phyloP scores from a whole-genome alignment of 2,113 vertebrate genomes.

The Platycercus adscitus region DNA sequence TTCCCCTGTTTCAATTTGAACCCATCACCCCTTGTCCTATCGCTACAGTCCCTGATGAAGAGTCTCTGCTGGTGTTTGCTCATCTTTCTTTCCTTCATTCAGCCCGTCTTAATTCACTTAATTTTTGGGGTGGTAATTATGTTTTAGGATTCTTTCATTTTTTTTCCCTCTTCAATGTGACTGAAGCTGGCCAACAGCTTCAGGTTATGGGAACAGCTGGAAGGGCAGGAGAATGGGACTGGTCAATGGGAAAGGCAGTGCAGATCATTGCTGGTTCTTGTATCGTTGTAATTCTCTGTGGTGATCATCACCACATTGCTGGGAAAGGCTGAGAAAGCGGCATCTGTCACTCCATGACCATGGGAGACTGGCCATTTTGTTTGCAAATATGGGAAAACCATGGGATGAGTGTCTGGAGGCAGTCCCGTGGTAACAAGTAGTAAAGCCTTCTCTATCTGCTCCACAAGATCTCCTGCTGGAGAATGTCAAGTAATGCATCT shows the following conservation, averaged over 20 bases:
- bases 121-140: neutral
- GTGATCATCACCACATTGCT: neutral
- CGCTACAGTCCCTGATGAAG: neutral
- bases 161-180: neutral
- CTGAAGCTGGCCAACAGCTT: neutral
- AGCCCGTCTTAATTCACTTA: neutral
- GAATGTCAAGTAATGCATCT: neutral
- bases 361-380: neutral
- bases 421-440: neutral
- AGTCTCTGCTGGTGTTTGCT: neutral
- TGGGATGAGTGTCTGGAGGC: neutral
- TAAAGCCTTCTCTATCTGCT: neutral
- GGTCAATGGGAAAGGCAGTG: neutral
- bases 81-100: neutral
- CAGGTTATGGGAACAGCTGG: neutral
- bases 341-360: neutral
- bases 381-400: neutral
- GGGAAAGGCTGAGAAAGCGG: neutral
- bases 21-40: neutral
- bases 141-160: neutral
- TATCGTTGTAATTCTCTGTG: neutral
- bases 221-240: neutral
- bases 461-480: neutral
- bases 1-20: neutral
- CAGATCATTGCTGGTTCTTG: neutral